Evolutionary conservation across 2,888 invertebrate species (phyloP), one percentile per base, ranked within the genome.

Genomic region (Ptycholaimellus sp.): DNA sequence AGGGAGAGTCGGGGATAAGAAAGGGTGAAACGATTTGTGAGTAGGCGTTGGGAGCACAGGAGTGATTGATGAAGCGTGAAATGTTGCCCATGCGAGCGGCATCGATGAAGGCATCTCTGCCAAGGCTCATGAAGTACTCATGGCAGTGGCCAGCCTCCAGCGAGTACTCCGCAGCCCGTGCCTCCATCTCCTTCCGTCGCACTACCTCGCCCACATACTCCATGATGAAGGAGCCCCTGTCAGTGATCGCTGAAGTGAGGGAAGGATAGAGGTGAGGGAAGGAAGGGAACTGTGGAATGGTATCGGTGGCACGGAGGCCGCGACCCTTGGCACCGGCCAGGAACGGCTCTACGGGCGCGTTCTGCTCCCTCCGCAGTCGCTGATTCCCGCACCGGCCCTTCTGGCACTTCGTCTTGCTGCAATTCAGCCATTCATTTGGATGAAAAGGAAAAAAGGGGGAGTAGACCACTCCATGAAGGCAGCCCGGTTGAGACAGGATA

Each of bases 401-500:
- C 28, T 85, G 75, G 64, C 93, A 93, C 52, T 80, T 68, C 3
- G 74, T 70, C 16, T 85, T 83, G 68, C 87, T 81, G 64, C 30
- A 69, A 70, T 48, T 9, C n/a, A n/a, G n/a, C n/a, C n/a, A n/a
- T n/a, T n/a, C n/a, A n/a, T n/a, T n/a, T n/a, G n/a, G n/a, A n/a
- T n/a, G n/a, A n/a, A n/a, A n/a, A n/a, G n/a, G n/a, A n/a, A n/a
- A n/a, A n/a, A n/a, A n/a, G n/a, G n/a, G n/a, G n/a, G n/a, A n/a
- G n/a, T n/a, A n/a, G 66, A 80, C 81, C 83, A 93, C 70, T 93
- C 93, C 57, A 93, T 87, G 76, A 87, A 80, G n/a, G 93, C 71
- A 57, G 90, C 69, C 55, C 87, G 72, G 66, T 93, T 93, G 25
- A 93, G 70, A 61, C 93, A 93, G 62, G 87, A 83, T 54, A 83